Base-by-base conservation (phyloP, 2,797 vertebrate genomes). In the Iguana delicatissima region DNA sequence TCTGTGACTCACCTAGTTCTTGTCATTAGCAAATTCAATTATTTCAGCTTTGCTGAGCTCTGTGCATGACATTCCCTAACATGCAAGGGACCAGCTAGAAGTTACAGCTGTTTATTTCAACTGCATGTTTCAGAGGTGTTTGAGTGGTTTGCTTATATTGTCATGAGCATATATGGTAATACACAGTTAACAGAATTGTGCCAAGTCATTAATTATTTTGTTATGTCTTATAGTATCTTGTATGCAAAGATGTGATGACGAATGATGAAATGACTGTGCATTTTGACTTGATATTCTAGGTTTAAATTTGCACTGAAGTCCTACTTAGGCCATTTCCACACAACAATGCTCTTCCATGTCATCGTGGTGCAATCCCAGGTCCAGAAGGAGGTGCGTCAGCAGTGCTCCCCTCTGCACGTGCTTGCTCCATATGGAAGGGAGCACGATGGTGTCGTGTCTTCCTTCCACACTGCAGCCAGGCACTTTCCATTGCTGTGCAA, bases 1-100 rank as follows among this genome's bases (percentile, higher is more conserved):
- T 90, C 79, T 92, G 72, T 91, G 86, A 91, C 94, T 95, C 92
- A 94, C 89, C 89, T 95, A 93, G 85, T 90, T 92, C 90, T 94
- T 92, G 85, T 80, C 80, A 95, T 95, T 91, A 94, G 38, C 6
- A 94, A 94, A 93, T 93, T 89, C 89, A 89, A 59, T 92, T 91
- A 93, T 90, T 95, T 94, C 79, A 91, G 3, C 90, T 92, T 94
- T 2, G 0, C 18, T 88, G 76, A 69, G 50, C 3, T 89, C 9
- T 22, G 57, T 13, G 50, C 20, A 32, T 0, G 0, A 38, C 42
- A 59, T 46, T 92, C 82, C 22, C 14, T 88, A 76, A 89, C 79
- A 79, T 85, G 3, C 69, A 64, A 90, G 92, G 87, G 79, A 88
- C 76, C 88, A 87, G 42, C 12, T 81, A 13, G 64, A 89, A 46